phyloP scores from a whole-genome alignment of 2,888 invertebrate genomes.

The Coremacera marginata region DNA sequence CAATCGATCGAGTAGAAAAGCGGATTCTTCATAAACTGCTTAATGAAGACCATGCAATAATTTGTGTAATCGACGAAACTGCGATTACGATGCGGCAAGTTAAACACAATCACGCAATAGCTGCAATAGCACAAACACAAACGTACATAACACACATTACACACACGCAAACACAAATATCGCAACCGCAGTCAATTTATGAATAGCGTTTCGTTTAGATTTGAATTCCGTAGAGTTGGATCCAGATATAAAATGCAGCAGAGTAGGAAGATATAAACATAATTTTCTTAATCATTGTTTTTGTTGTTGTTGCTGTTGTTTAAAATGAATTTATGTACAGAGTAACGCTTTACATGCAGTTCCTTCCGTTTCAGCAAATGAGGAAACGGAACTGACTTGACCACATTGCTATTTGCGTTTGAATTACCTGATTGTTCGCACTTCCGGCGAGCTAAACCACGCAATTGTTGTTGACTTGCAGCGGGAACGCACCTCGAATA shows the following conservation, averaged over 20 bases:
- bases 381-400: not conserved
- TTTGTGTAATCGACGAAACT: conserved; percentile 67
- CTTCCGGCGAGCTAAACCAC: conserved; percentile 72
- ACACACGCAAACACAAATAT: not conserved
- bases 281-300: not conserved
- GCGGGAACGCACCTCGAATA: conserved; percentile 71
- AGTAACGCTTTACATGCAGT: not conserved
- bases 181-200: not conserved
- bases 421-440: conserved; percentile 65
- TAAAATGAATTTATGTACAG: not conserved
- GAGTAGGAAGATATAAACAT: not conserved
- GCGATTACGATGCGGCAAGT: conserved; percentile 65
- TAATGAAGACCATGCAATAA: conserved; percentile 68
- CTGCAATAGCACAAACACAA: conserved; percentile 49
- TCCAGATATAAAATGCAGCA: not conserved
- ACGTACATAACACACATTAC: not conserved
- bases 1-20: conserved; percentile 65
- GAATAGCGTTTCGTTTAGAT: not conserved
- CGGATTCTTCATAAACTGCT: conserved; percentile 61
- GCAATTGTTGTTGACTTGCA: conserved; percentile 73
- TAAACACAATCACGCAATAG: conserved; percentile 68
- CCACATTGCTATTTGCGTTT: too few relatives aligned
- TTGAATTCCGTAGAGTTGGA: not conserved
- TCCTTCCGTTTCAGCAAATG: not conserved
- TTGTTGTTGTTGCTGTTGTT: conserved; percentile 29